A percentile compares a stretch with the other conserved stretches of the same genome.
Conservation (phyloP, 2,113 vertebrate species). For the Diglossa brunneiventris region DNA sequence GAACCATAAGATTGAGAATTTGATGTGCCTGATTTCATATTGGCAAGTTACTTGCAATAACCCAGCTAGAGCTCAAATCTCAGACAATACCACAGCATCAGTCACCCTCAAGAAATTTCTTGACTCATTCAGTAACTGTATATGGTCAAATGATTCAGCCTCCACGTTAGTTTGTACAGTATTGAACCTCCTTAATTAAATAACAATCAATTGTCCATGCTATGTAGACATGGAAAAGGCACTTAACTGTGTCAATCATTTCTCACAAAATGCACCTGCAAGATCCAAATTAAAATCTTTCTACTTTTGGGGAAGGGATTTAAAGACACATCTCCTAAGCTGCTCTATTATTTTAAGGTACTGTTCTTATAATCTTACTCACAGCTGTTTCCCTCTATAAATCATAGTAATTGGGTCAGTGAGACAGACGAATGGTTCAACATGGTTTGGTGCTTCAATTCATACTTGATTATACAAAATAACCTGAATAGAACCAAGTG, state of each 20-base stretch:
- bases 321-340: background rate
- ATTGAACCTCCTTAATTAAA: background rate
- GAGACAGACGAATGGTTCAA: background rate
- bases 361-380: background rate
- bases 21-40: background rate
- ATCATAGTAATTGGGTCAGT: background rate
- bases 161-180: background rate
- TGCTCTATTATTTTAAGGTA: background rate
- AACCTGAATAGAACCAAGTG: background rate
- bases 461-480: background rate
- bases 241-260: background rate
- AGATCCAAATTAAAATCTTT: background rate
- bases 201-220: background rate
- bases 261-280: background rate
- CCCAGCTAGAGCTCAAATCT: background rate
- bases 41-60: background rate
- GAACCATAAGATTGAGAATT: background rate
- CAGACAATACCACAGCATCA: background rate
- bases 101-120: background rate
- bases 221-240: background rate
- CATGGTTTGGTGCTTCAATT: background rate
- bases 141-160: background rate
- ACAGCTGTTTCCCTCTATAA: background rate
- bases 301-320: background rate
- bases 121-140: background rate